These are phyloP conservation scores for Dugesia japonica DNA, from an alignment of 2,888 invertebrate species.

Conservation along the genomic window DNA sequence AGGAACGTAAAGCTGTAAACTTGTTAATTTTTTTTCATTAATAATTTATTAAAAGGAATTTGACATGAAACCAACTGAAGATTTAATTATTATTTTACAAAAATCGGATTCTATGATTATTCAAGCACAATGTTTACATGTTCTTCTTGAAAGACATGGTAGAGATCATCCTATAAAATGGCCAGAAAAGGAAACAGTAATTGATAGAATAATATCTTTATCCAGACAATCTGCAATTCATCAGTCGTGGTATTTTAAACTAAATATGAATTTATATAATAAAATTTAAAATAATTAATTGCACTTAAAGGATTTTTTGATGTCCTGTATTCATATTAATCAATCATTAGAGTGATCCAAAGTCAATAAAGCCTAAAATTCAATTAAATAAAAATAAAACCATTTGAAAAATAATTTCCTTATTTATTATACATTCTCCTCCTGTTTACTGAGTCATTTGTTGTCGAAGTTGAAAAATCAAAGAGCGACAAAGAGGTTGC, in stretches of 20 bases:
- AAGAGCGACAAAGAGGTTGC: too few relatives aligned
- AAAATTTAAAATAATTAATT: neutral
- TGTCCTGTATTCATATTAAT: too few relatives aligned
- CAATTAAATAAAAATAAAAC: neutral
- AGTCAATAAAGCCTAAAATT: too few relatives aligned
- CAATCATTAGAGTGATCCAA: too few relatives aligned
- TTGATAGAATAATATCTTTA: neutral
- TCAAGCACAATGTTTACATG: slow-evolving; percentile 67
- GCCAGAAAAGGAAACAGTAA: neutral
- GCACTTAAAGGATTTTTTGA: neutral
- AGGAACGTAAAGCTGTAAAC: neutral
- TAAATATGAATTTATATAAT: neutral
- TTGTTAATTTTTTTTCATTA: neutral
- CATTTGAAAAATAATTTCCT: too few relatives aligned
- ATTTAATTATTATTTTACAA: neutral
- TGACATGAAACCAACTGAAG: neutral
- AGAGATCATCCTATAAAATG: slow-evolving; percentile 59
- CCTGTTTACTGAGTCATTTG: too few relatives aligned
- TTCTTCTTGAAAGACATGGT: slow-evolving; percentile 66
- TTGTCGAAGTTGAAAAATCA: too few relatives aligned
- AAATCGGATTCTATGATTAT: slow-evolving; percentile 59
- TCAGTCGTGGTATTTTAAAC: neutral
- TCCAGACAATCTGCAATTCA: slow-evolving; percentile 10
- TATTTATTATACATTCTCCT: too few relatives aligned
- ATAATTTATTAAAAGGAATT: slow-evolving; percentile 39